These are phyloP conservation scores for Stichodactyla mertensii DNA, from an alignment of 64 coral and sea anemone species.

Conservation along the genomic window DNA sequence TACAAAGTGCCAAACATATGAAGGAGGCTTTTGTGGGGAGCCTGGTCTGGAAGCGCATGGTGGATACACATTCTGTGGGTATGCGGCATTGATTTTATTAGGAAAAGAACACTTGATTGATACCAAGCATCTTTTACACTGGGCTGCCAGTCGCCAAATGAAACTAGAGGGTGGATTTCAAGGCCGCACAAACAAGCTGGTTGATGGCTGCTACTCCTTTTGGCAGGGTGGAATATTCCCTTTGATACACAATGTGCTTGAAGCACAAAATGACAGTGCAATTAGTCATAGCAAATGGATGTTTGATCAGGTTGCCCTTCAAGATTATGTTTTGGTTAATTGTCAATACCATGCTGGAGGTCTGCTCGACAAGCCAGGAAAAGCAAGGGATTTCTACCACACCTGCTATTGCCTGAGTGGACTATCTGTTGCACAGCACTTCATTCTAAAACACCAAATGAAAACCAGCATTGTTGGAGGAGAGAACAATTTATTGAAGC, in stretches of 20 bases:
- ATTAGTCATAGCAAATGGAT: slow-evolving; percentile 85
- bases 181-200: slow-evolving; percentile 95
- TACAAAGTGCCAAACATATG: slow-evolving; percentile 88
- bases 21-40: slow-evolving; percentile 96
- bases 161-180: slow-evolving; percentile 93
- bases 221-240: slow-evolving; percentile 98
- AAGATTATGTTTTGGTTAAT: slow-evolving; percentile 82
- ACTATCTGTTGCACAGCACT: slow-evolving; percentile 88
- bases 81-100: slow-evolving; percentile 76
- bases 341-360: slow-evolving; percentile 89
- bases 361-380: slow-evolving; percentile 95
- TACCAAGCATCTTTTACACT: slow-evolving; percentile 59
- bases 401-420: slow-evolving; percentile 98
- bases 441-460: slow-evolving; percentile 66
- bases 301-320: slow-evolving; percentile 94
- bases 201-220: slow-evolving; percentile 99
- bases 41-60: slow-evolving; percentile 97
- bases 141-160: slow-evolving; percentile 87
- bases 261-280: slow-evolving; percentile 32
- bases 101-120: slow-evolving; percentile 68
- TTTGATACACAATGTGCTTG: slow-evolving; percentile 79
- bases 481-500: slow-evolving; percentile 59
- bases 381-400: slow-evolving; percentile 95
- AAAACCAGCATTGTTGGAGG: slow-evolving; percentile 62
- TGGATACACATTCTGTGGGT: slow-evolving; percentile 98